phyloP scores from a whole-genome alignment of 2,113 vertebrate genomes.

The Riparia riparia region DNA sequence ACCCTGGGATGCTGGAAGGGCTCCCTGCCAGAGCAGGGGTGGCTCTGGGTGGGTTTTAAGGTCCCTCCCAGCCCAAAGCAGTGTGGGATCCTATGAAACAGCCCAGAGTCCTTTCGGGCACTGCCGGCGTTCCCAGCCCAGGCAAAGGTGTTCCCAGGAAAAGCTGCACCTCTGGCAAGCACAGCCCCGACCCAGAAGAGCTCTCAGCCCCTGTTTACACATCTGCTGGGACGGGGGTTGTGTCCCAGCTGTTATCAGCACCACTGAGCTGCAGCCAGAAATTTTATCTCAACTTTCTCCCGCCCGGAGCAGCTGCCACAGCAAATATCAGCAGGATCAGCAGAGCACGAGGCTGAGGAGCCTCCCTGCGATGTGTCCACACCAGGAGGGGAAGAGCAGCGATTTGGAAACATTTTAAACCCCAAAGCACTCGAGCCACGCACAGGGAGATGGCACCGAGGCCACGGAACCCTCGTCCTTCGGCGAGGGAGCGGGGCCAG shows the following conservation, averaged over 20 bases:
- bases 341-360: not conserved
- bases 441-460: fast-evolving
- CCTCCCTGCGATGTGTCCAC: not conserved
- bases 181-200: not conserved
- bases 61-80: not conserved
- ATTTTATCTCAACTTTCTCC: conserved; percentile 33
- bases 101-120: not conserved
- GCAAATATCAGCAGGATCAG: conserved; percentile 16
- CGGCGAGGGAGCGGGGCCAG: fast-evolving
- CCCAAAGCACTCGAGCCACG: not conserved
- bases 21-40: not conserved
- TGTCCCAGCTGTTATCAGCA: not conserved
- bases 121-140: not conserved
- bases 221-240: not conserved
- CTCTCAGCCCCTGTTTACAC: not conserved
- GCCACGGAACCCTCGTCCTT: not conserved
- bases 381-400: not conserved
- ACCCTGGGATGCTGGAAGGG: not conserved
- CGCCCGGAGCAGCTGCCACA: not conserved
- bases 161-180: not conserved
- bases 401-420: fast-evolving
- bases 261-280: not conserved
- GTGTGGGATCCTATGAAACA: not conserved
- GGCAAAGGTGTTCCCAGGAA: conserved; percentile 31
- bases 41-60: not conserved